Evolutionary conservation across 2,888 invertebrate genomes (phyloP).

Genomic region (Zygaena filipendulae): DNA sequence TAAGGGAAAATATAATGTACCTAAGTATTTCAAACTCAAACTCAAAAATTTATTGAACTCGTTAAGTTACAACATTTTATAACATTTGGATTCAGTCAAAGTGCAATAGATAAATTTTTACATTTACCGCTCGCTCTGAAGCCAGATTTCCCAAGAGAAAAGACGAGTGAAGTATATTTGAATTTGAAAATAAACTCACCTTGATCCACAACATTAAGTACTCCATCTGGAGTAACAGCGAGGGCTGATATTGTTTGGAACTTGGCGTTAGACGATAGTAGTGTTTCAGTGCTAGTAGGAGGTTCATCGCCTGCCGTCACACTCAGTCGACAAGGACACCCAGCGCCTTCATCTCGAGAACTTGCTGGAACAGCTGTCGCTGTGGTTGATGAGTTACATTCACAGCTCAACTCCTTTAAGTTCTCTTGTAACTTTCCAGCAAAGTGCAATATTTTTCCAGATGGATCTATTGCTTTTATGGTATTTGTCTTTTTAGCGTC

Average conservation of each 20-base stretch:
- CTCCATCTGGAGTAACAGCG: slow-evolving; percentile 95
- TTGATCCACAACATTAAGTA: slow-evolving; percentile 95
- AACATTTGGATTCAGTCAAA: too few species aligned
- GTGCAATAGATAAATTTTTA: too few species aligned
- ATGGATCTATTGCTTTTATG: slow-evolving; percentile 86
- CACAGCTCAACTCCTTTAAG: slow-evolving; percentile 65
- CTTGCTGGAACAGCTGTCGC: slow-evolving; percentile 57
- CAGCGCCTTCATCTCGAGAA: slow-evolving; percentile 48
- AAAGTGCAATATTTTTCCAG: slow-evolving; percentile 90
- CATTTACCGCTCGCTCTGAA: too few species aligned
- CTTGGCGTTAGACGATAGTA: slow-evolving; percentile 90
- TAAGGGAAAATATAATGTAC: too few species aligned
- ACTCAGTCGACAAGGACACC: slow-evolving; percentile 59
- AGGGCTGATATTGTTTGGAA: slow-evolving; percentile 91
- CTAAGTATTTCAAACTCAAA: too few species aligned
- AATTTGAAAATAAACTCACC: too few species aligned
- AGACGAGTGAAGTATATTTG: too few species aligned
- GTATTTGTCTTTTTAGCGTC: slow-evolving; percentile 88
- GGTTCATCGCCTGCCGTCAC: slow-evolving; percentile 71
- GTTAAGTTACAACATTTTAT: too few species aligned
- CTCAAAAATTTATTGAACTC: too few species aligned
- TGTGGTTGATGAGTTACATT: slow-evolving; percentile 68
- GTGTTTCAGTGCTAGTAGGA: slow-evolving; percentile 83
- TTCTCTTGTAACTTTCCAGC: slow-evolving; percentile 86
- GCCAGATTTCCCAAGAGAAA: too few species aligned